phyloP scores from a whole-genome alignment of 2,797 vertebrate species.

The Fistularia commersonii region DNA sequence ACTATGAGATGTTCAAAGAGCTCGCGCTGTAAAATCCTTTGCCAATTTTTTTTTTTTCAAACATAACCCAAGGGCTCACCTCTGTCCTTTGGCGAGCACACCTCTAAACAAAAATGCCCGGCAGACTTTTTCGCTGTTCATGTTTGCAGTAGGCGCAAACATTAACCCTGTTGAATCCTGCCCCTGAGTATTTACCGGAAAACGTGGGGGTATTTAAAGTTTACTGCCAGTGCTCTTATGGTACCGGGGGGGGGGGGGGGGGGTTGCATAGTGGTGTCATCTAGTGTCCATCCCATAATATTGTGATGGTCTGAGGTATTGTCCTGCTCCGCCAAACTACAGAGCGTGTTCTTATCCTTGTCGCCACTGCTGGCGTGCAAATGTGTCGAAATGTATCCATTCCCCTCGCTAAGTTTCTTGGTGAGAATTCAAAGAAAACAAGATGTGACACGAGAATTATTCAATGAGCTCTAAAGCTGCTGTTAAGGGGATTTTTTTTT shows the following conservation, averaged over 20 bases:
- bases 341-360: no score
- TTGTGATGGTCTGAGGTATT: no score
- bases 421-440: neutral
- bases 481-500: neutral
- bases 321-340: no score
- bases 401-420: no score
- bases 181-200: constrained; percentile 46
- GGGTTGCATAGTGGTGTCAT: no score
- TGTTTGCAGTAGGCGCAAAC: constrained; percentile 1
- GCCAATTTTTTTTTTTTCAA: constrained; percentile 22
- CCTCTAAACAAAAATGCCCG: constrained; percentile 57
- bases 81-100: constrained; percentile 51
- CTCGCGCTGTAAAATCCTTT: constrained; percentile 47
- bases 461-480: neutral
- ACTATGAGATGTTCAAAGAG: constrained; percentile 33
- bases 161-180: constrained; percentile 61
- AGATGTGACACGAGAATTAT: neutral
- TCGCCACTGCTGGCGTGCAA: no score
- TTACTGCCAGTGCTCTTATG: constrained; percentile 46
- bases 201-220: constrained; percentile 51
- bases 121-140: constrained; percentile 27
- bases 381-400: no score
- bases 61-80: constrained; percentile 14
- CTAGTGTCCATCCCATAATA: no score
- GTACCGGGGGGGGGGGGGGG: neutral